A percentile compares a stretch with the other conserved stretches of the same genome.
Evolutionary conservation across 2,888 invertebrate species (phyloP).

Genomic region (Xestia ashworthii): DNA sequence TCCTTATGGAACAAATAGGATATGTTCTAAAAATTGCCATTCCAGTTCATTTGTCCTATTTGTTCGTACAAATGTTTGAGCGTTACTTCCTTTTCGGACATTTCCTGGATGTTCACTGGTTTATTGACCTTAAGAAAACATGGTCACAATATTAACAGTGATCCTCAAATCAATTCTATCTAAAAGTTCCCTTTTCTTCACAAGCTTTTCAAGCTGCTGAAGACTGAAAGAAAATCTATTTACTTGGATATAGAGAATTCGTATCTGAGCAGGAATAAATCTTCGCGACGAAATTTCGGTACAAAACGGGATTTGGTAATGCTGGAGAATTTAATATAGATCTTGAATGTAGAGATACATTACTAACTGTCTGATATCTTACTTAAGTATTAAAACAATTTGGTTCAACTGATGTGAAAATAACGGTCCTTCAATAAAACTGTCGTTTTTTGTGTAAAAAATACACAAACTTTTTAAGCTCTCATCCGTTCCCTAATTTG

Average conservation of each 20-base stretch:
- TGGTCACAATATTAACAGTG: not conserved
- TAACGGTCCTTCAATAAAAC: not conserved
- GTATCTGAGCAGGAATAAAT: constrained; percentile 37
- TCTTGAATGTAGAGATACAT: constrained; percentile 1
- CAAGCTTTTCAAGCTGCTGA: constrained; percentile 13
- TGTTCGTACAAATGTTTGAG: constrained; percentile 28
- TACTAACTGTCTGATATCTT: not conserved
- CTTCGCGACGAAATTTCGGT: constrained; percentile 18
- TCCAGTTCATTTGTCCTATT: constrained; percentile 41
- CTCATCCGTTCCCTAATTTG: not conserved
- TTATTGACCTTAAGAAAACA: constrained; percentile 28
- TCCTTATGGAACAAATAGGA: constrained; percentile 5
- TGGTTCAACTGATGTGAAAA: not conserved
- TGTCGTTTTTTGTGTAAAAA: not conserved
- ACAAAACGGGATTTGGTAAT: constrained; percentile 24
- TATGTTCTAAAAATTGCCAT: constrained; percentile 30
- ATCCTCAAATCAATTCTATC: constrained; percentile 1
- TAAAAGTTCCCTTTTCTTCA: constrained; percentile 3
- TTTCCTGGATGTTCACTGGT: constrained; percentile 18
- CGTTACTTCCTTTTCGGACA: constrained; percentile 27
- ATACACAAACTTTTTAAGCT: not conserved
- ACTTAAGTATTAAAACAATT: constrained; percentile 1
- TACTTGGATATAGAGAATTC: constrained; percentile 13
- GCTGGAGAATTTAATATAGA: constrained; percentile 13
- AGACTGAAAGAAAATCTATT: constrained; percentile 33